Evolutionary conservation across 2,113 vertebrate genomes (phyloP).

Genomic region (Laticauda colubrina): DNA sequence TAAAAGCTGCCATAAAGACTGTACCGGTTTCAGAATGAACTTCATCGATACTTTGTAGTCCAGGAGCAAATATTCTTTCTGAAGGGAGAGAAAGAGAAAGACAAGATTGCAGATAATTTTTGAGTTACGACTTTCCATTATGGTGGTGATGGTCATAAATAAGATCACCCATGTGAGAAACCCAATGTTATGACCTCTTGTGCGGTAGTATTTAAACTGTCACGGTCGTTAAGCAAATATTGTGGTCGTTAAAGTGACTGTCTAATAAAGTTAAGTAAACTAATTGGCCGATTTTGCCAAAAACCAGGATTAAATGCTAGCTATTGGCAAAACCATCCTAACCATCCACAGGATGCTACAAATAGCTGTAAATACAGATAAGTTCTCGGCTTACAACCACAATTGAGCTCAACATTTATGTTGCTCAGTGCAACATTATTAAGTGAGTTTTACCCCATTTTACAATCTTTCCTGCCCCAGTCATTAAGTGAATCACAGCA

Average conservation of each 20-base stretch:
- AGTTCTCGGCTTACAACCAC: too few relatives aligned
- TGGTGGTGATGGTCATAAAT: not conserved
- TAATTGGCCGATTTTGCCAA: not conserved
- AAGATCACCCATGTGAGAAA: not conserved
- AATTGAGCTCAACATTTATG: too few relatives aligned
- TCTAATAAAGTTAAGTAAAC: not conserved
- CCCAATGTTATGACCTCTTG: not conserved
- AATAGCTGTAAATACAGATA: not conserved
- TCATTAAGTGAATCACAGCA: too few relatives aligned
- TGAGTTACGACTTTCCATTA: not conserved
- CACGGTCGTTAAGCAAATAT: not conserved
- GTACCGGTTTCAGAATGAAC: constrained; percentile 20
- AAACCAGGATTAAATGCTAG: not conserved
- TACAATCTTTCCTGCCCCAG: too few relatives aligned
- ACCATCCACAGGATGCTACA: not conserved
- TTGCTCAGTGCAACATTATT: too few relatives aligned
- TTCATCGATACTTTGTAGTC: constrained; percentile 9
- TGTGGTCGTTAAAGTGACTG: not conserved
- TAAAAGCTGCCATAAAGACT: not conserved
- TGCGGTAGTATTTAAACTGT: not conserved
- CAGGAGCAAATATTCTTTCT: constrained; percentile 6
- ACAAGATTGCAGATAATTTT: not conserved
- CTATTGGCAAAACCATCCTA: not conserved
- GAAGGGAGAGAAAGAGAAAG: not conserved
- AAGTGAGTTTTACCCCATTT: too few relatives aligned